Conservation (phyloP, 2,113 vertebrate genomes). For the Vanacampus margaritifer region DNA sequence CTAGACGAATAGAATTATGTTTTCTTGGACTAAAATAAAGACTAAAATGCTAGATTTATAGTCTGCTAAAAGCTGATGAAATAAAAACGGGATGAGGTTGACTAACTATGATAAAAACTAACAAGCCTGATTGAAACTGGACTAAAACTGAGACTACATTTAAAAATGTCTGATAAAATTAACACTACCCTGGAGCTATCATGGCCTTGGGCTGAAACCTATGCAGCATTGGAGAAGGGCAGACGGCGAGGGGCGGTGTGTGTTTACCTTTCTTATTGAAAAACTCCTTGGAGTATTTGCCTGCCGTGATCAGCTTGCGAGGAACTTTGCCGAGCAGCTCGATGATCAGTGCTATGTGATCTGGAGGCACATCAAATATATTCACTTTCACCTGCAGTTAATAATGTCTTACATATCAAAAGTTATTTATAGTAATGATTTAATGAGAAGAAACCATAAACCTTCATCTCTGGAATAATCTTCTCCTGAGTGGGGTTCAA, state of each 20-base stretch:
- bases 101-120: too few species aligned
- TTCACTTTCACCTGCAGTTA: neutral
- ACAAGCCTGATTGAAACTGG: too few species aligned
- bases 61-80: too few species aligned
- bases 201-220: too few species aligned
- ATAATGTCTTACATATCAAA: neutral
- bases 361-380: conserved; percentile 58
- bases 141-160: too few species aligned
- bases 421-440: neutral
- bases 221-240: neutral
- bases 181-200: too few species aligned
- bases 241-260: conserved; percentile 10
- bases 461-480: conserved; percentile 97
- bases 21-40: too few species aligned
- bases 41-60: too few species aligned
- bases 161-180: too few species aligned
- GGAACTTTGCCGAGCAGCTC: conserved; percentile 96
- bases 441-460: conserved; percentile 66
- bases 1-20: too few species aligned
- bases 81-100: too few species aligned
- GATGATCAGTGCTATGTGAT: conserved; percentile 97
- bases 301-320: conserved; percentile 89
- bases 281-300: conserved; percentile 98
- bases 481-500: conserved; percentile 94
- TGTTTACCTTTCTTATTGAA: conserved; percentile 98